Conservation (phyloP, 2,888 invertebrate genomes). For the Arctia plantaginis region DNA sequence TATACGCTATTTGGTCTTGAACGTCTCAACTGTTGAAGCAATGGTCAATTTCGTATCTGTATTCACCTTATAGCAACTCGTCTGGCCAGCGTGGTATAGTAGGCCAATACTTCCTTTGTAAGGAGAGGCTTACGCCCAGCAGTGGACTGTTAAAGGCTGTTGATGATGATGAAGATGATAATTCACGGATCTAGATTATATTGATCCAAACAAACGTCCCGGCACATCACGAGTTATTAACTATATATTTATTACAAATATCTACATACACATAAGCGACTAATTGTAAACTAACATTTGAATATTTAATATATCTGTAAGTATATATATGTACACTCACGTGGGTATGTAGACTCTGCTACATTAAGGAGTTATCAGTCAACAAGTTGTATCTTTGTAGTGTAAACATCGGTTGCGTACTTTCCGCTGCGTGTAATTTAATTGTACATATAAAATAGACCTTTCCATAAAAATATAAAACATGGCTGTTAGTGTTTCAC, state of each 20-base stretch:
- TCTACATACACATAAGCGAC: slow-evolving; percentile 41
- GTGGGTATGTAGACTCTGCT: neutral
- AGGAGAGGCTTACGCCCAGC: too few species aligned
- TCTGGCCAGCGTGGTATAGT: too few species aligned
- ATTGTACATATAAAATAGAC: neutral
- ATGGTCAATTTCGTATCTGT: neutral
- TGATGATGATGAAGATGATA: too few species aligned
- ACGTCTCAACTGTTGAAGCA: neutral
- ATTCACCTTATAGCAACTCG: too few species aligned
- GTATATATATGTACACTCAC: slow-evolving; percentile 28
- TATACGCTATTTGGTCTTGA: neutral
- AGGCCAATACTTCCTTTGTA: too few species aligned
- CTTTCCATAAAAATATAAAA: neutral
- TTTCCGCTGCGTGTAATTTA: neutral
- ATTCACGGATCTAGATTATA: neutral
- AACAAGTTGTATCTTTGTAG: slow-evolving; percentile 15
- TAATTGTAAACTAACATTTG: slow-evolving; percentile 38
- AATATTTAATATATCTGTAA: slow-evolving; percentile 14
- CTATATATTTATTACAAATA: slow-evolving; percentile 24
- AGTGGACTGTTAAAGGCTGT: too few species aligned
- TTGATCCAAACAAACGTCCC: too few species aligned
- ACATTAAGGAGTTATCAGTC: neutral
- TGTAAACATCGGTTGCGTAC: slow-evolving; percentile 20
- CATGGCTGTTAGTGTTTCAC: neutral
- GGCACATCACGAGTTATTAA: neutral